These are phyloP conservation scores for Caenorhabditis brenneri DNA, from an alignment of 1,140 invertebrate species.

Conservation along the genomic window DNA sequence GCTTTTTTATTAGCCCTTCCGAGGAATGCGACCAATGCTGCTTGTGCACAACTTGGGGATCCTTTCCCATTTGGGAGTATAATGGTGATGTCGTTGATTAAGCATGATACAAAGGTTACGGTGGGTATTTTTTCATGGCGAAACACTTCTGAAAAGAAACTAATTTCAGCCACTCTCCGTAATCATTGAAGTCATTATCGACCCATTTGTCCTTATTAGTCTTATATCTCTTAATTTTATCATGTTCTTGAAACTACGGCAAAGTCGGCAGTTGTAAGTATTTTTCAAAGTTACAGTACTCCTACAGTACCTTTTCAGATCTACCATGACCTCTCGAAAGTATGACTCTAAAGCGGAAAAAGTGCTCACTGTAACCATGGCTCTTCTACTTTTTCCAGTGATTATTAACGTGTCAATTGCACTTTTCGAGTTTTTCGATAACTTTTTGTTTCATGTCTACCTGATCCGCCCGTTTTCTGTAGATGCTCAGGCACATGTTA, in stretches of 20 bases:
- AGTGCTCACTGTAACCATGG: background rate
- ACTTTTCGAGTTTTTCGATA: background rate
- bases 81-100: background rate
- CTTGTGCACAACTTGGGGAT: background rate
- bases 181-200: background rate
- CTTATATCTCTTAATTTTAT: background rate
- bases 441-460: background rate
- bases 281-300: background rate
- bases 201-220: background rate
- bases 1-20: background rate
- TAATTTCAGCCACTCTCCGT: background rate
- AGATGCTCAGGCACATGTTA: background rate
- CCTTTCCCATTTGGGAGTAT: background rate
- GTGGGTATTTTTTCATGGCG: no score
- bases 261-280: background rate
- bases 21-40: background rate
- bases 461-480: background rate
- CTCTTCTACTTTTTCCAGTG: background rate
- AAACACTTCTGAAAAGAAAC: no score
- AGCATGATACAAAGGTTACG: background rate
- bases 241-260: background rate
- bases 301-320: background rate
- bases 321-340: background rate
- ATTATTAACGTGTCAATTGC: background rate
- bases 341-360: background rate